Evolutionary conservation across 2,113 vertebrate genomes (phyloP), one percentile per base, ranked within the genome.

Genomic region (Delphinus delphis): DNA sequence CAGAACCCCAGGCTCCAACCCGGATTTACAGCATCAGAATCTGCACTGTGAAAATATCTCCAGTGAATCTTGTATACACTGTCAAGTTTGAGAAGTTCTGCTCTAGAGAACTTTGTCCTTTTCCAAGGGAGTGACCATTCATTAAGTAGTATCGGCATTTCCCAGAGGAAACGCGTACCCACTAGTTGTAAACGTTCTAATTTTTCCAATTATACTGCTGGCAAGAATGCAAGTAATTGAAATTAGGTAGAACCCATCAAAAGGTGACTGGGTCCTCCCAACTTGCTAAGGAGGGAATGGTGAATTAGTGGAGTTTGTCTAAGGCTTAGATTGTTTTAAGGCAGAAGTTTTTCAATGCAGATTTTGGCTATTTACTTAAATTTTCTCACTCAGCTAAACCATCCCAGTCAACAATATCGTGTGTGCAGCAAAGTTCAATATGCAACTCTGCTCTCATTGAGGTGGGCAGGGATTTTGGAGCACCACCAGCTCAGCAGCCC

Each of bases 351-450:
- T 60, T 76, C 62, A 90, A 79, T 33, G 38, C 47, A 9, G 38
- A 38, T 23, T 89, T 95, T 96, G 90, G 47, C 10, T 50, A 80
- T 47, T 93, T 88, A 70, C 28, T 77, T 68, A 53, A 83, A 82
- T 36, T 77, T 91, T 82, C 81, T 33, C 53, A 50, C 92, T 41
- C 23, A 36, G 38, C 38, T n/a, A 67, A 77, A 79, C 28, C 50
- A 76, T 38, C 2, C 31, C 8, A n/a, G 28, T 36, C 41, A 38
- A 60, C 33, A 63, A 55, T 41, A 68, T 18, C 13, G 28, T 38
- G 38, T 1, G 13, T 38, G 31, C 1, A 17, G 53, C 0, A 0
- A 79, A 76, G 44, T 44, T 65, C 33, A 41, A 15, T 8, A 38
- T 9, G 25, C 9, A 26, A 65, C 6, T 50, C 5, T 26, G 12